Conservation (phyloP, 2,888 invertebrate species). For the Nymphalis urticae region DNA sequence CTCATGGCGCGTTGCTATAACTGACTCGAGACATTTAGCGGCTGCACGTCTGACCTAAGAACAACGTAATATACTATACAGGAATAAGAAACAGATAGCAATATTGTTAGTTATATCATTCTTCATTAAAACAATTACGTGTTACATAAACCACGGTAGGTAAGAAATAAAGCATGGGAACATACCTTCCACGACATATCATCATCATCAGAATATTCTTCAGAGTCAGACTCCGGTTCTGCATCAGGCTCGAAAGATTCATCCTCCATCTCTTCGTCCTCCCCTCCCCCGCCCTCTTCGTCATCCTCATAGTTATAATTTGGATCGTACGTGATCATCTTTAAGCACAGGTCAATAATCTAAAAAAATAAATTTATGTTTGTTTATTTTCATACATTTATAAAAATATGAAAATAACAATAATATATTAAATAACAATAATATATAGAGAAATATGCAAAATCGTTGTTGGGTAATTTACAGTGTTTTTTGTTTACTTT, state of each 20-base stretch:
- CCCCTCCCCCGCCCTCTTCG: conserved; percentile 86
- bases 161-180: no score
- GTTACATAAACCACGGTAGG: no score
- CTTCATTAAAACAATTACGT: background rate
- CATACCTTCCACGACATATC: conserved; percentile 98
- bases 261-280: conserved; percentile 88
- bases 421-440: no score
- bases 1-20: conserved; percentile 95
- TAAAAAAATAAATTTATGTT: conserved; percentile 49
- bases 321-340: conserved; percentile 97
- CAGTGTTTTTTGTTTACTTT: no score
- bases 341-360: conserved; percentile 93
- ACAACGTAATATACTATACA: background rate
- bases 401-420: no score
- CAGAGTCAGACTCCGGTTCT: conserved; percentile 91
- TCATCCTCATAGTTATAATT: conserved; percentile 99
- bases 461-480: no score
- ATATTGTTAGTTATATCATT: background rate
- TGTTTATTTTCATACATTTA: no score
- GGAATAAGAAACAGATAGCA: background rate
- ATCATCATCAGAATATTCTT: conserved; percentile 99
- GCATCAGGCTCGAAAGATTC: conserved; percentile 85
- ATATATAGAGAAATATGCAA: no score
- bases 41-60: conserved; percentile 90
- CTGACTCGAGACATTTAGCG: conserved; percentile 98